Evolutionary conservation across 2,888 invertebrate genomes (phyloP).

Genomic region (Maniola hyperantus): DNA sequence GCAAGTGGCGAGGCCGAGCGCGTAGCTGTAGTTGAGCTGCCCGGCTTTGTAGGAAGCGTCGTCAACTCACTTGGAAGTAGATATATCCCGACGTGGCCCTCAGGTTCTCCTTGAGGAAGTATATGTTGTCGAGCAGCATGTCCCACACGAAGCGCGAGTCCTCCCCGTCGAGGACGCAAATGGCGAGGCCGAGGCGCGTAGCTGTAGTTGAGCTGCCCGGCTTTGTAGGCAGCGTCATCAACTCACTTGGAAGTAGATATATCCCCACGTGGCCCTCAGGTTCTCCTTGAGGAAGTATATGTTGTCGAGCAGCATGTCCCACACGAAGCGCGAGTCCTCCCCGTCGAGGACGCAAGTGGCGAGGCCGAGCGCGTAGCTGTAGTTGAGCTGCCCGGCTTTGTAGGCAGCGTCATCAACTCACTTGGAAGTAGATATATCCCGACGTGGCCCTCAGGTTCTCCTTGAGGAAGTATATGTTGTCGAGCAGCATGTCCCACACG

Average conservation of each 20-base stretch:
- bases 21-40: too few relatives aligned
- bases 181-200: too few relatives aligned
- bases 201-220: too few relatives aligned
- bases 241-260: conserved; percentile 77
- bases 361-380: too few relatives aligned
- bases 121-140: conserved; percentile 81
- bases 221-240: too few relatives aligned
- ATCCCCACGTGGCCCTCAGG: conserved; percentile 74
- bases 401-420: neutral
- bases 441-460: conserved; percentile 74
- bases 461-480: conserved; percentile 79
- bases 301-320: conserved; percentile 84
- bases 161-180: conserved; percentile 83
- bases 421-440: conserved; percentile 78
- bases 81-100: conserved; percentile 76
- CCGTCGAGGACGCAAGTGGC: conserved; percentile 82
- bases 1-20: too few relatives aligned
- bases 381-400: too few relatives aligned
- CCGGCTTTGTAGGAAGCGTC: too few relatives aligned
- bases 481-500: conserved; percentile 85
- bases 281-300: conserved; percentile 78
- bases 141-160: conserved; percentile 87
- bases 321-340: conserved; percentile 85
- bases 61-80: conserved; percentile 77
- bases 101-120: conserved; percentile 74